A percentile compares a stretch with the other conserved stretches of the same genome.
phyloP scores from a whole-genome alignment of 2,797 vertebrate species.

The Euphonia xanthogaster region DNA sequence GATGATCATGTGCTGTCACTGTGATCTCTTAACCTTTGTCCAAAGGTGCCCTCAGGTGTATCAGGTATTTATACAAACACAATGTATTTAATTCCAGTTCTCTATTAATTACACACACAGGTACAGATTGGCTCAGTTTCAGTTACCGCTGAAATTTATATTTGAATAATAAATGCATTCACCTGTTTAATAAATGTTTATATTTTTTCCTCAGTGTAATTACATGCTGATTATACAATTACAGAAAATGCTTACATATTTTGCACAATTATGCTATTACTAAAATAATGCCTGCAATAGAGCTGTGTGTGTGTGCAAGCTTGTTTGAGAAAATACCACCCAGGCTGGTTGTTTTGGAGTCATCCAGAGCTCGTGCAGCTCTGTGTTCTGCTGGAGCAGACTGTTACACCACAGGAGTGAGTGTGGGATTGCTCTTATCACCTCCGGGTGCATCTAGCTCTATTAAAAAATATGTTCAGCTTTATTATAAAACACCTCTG shows the following conservation, averaged over 20 bases:
- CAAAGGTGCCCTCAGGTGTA: neutral
- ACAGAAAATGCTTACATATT: conserved; percentile 26
- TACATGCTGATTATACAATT: conserved; percentile 49
- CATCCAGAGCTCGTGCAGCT: neutral
- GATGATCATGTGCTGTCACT: neutral
- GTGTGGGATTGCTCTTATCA: neutral
- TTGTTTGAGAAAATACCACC: neutral
- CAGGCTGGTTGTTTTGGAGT: neutral
- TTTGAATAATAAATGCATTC: conserved; percentile 43
- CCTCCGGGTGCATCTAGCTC: neutral
- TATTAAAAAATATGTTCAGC: neutral
- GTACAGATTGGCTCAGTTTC: neutral
- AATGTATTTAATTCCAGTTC: neutral
- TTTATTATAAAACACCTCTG: neutral
- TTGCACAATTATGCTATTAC: conserved; percentile 36
- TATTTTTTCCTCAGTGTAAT: conserved; percentile 19
- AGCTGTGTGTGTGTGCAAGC: neutral
- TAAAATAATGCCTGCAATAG: conserved; percentile 4
- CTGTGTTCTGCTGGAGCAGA: neutral
- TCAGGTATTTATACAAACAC: neutral
- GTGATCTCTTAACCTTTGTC: neutral
- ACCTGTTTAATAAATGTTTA: conserved; percentile 61
- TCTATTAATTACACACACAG: neutral
- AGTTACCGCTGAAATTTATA: conserved; percentile 15
- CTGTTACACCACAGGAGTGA: rapidly evolving